Conservation (phyloP, 2,113 vertebrate genomes). For the Urocynchramus pylzowi region DNA sequence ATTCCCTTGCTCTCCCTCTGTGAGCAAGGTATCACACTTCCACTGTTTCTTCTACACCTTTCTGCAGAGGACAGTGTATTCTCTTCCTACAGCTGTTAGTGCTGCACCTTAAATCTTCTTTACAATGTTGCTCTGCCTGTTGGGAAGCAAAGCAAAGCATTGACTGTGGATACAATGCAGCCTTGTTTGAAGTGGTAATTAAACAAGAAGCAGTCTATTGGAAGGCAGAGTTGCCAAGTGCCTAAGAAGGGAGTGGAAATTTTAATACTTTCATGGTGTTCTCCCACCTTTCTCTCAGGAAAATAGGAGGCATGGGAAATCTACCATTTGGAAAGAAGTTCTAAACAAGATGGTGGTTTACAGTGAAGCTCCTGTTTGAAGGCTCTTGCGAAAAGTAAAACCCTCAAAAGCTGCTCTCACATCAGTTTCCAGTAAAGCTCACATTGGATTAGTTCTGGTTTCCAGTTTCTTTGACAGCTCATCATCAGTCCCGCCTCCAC, state of each 20-base stretch:
- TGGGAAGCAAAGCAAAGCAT: neutral
- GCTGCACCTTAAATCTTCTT: neutral
- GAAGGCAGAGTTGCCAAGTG: neutral
- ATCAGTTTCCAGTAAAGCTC: neutral
- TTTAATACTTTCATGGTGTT: neutral
- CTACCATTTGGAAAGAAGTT: neutral
- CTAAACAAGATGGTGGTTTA: neutral
- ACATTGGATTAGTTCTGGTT: neutral
- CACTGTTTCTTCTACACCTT: neutral
- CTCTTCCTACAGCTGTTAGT: neutral
- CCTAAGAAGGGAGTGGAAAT: neutral
- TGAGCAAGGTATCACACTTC: neutral
- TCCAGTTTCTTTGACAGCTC: neutral
- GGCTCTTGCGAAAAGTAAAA: neutral
- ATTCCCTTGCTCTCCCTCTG: neutral
- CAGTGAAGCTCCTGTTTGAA: neutral
- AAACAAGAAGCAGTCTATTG: neutral
- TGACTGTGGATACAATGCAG: neutral
- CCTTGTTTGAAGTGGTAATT: constrained; percentile 29
- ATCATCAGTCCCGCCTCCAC: neutral
- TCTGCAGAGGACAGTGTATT: neutral
- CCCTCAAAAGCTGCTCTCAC: neutral
- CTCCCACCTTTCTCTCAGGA: neutral
- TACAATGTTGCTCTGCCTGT: neutral
- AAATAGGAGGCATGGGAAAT: neutral